Base-by-base conservation (phyloP, 2,888 invertebrate genomes). In the Phlogophora meticulosa region DNA sequence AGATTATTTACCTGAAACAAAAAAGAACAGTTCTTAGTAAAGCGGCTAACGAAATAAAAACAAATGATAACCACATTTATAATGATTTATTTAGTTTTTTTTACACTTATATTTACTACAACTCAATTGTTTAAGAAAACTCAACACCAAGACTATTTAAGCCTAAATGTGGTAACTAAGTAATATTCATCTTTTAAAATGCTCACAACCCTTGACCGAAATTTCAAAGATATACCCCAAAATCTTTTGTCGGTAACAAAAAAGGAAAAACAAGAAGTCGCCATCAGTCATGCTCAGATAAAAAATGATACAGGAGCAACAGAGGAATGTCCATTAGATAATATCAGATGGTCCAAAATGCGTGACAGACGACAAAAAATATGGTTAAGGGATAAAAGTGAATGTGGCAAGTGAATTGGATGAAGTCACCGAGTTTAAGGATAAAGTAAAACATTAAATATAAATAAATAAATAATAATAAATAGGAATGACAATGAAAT, bases 301-400 rank as follows among this genome's bases (percentile, higher is more conserved):
- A 79, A 87, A 86, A 85, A 85, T 76, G 79, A 81, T 81, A 65
- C 79, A 72, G 78, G 73, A 65, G 73, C 79, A 72, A 63, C 48
- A 46, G 40, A 73, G 84, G 87, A 85, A 89, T 88, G 84, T 76
- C 88, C 89, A 89, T 90, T 89, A 90, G 88, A 90, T 89, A 75
- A 57, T 85, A 89, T 88, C 88, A 67, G 62, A 63, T 49, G 67
- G 64, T 79, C 72, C 63, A 60, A 60, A 69, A 70, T 28, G 52
- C 82, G 79, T 82, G 82, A 82, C 81, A 68, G 67, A 68, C 57
- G 53, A 81, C 80, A 85, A 85, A 85, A 85, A 85, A 86, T 63
- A 56, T 67, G 43, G 40, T 9, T 34, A 20, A 11, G 34, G 72
- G 66, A 80, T 51, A 57, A 56, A 68, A 42, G 66, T 46, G 11